These are phyloP conservation scores for Lamellibrachia luymesi DNA, from an alignment of 1,140 invertebrate genomes.

Conservation along the genomic window DNA sequence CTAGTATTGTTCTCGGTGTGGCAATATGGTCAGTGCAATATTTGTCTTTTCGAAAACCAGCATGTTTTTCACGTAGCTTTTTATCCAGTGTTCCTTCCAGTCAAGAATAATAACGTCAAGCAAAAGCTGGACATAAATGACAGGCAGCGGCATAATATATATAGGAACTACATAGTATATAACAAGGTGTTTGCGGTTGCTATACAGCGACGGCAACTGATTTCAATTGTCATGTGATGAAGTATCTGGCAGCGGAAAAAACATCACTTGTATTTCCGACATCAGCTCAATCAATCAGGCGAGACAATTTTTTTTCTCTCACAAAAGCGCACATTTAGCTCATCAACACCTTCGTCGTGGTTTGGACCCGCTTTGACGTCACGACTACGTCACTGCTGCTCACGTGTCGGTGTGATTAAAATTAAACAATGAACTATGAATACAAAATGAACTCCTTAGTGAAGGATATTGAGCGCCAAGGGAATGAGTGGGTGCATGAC, in stretches of 20 bases:
- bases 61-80: no score
- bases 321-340: background rate
- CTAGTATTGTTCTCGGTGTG: no score
- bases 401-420: background rate
- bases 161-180: background rate
- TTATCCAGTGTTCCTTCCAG: no score
- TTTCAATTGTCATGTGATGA: background rate
- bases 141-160: background rate
- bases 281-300: background rate
- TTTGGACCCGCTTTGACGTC: background rate
- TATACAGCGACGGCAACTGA: background rate
- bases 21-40: no score
- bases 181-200: background rate
- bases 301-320: background rate
- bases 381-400: background rate
- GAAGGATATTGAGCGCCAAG: background rate
- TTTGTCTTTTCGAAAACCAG: no score
- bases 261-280: background rate
- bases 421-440: background rate
- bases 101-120: no score
- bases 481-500: background rate
- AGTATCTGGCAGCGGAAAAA: background rate
- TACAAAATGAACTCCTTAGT: background rate
- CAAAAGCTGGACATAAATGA: background rate
- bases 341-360: background rate